Evolutionary conservation across 2,113 vertebrate genomes (phyloP).

Genomic region (Scomber japonicus): DNA sequence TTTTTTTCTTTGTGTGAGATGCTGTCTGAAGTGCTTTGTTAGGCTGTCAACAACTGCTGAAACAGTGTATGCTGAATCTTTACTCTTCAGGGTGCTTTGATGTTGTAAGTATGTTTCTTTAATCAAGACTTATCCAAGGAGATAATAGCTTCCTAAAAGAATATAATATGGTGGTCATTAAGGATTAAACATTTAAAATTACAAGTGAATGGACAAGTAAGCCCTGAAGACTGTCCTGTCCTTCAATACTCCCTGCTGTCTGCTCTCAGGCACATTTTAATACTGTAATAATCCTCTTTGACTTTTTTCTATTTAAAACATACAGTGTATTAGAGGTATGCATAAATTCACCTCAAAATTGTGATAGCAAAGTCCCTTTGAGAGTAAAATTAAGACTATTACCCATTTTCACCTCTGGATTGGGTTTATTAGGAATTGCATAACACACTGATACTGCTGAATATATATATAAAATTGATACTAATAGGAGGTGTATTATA

Average conservation of each 20-base stretch:
- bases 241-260: conserved; percentile 58
- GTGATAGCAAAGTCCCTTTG: conserved; percentile 34
- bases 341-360: conserved; percentile 52
- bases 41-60: conserved; percentile 59
- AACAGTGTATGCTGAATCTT: conserved; percentile 48
- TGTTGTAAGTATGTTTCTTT: conserved; percentile 67
- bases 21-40: conserved; percentile 50
- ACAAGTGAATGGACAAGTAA: conserved; percentile 66
- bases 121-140: conserved; percentile 64
- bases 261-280: conserved; percentile 57
- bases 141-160: conserved; percentile 59
- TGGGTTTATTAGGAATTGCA: not conserved
- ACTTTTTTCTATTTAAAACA: conserved; percentile 63
- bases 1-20: conserved; percentile 40
- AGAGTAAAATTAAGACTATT: conserved; percentile 35
- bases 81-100: conserved; percentile 44
- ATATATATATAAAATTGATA: not conserved
- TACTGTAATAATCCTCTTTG: conserved; percentile 62
- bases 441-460: not conserved
- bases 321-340: conserved; percentile 35
- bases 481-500: not conserved
- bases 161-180: conserved; percentile 66
- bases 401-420: conserved; percentile 26
- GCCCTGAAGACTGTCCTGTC: conserved; percentile 64
- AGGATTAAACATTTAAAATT: conserved; percentile 73